phyloP scores from a whole-genome alignment of 2,888 invertebrate genomes.

The Dichetophora obliterata region DNA sequence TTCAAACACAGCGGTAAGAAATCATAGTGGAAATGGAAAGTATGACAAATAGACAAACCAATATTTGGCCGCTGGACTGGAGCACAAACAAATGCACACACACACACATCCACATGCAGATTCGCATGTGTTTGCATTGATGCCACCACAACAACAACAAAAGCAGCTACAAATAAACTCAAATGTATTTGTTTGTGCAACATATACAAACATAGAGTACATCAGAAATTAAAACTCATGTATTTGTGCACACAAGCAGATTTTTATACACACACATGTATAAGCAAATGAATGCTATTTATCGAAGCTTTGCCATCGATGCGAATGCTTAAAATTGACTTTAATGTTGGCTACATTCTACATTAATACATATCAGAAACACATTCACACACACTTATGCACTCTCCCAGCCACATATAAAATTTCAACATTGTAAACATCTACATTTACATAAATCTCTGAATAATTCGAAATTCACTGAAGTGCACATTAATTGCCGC shows the following conservation, averaged over 20 bases:
- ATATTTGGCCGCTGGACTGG: neutral
- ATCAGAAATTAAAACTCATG: neutral
- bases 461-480: too few species aligned
- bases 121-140: neutral
- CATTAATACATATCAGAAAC: neutral
- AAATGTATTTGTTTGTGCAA: neutral
- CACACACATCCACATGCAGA: neutral
- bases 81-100: too few species aligned
- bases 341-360: neutral
- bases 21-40: neutral
- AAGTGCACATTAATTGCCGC: too few species aligned
- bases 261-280: neutral
- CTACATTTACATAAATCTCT: too few species aligned
- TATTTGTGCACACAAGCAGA: neutral
- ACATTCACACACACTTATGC: neutral
- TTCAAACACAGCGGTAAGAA: neutral
- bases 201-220: conserved; percentile 3
- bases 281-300: neutral
- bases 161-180: neutral
- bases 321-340: neutral
- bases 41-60: neutral
- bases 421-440: too few species aligned
- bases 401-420: too few species aligned
- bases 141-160: neutral
- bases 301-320: neutral